Evolutionary conservation across 1,140 invertebrate species (phyloP), one percentile per base, ranked within the genome.

Genomic region (Diabrotica virgifera): DNA sequence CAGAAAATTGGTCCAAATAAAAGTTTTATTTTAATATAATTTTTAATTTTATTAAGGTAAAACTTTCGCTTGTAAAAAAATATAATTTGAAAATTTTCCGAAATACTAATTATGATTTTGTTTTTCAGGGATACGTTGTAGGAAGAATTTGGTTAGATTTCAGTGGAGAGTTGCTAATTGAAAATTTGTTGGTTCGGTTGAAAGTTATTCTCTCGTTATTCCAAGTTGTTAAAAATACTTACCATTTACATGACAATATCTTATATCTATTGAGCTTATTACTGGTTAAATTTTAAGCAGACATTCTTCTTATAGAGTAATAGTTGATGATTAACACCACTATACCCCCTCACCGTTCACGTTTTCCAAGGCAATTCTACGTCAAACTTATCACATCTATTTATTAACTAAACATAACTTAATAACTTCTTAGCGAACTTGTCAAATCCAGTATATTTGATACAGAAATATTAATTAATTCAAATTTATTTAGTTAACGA

Each of bases 231-330:
- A 63, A 64, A 52, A 58, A 13, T 59, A 71, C 62, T 63, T 63
- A 62, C 64, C 51, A 59, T 66, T 68, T 64, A 74, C 72, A 76
- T 76, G 74, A 76, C 74, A 76, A 76, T 76, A 76, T 76, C 67
- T 71, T 69, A 69, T 70, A 72, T 71, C 69, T 68, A 65, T 70
- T 73, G 66, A 70, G 68, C 72, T 74, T 74, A 68, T 60, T 65
- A 72, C 70, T 68, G 63, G 54, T 52, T 24, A 62, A 51, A 61
- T 62, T 63, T 46, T 59, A 58, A 38, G 60, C 38, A 14, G 50
- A 37, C 5, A 8, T 50, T 24, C 24, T 5, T 46, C 40, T 10
- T 46, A 46, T 46, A 46, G 40, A 5, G n/a, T 10, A 46, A 46
- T 46, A 46, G 40, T 46, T 46, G 40, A 46, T 46, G 40, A 46